These are phyloP conservation scores for Drosophila histrio DNA, from an alignment of 2,888 invertebrate genomes.

Conservation along the genomic window DNA sequence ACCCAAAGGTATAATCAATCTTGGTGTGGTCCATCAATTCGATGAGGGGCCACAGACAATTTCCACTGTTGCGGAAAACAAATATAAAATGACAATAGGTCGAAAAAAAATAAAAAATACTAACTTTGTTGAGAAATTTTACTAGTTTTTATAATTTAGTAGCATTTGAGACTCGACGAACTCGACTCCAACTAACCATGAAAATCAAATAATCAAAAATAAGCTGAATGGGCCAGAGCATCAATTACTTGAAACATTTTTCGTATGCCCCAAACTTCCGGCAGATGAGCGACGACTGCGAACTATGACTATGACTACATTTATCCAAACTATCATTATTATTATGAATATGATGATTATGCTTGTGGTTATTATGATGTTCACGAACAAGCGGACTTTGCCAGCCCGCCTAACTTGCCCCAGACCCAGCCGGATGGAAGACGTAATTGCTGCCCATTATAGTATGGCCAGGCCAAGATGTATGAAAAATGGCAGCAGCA, in stretches of 20 bases:
- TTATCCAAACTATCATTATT: constrained; percentile 3
- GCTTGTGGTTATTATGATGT: constrained; percentile 25
- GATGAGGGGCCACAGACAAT: background rate
- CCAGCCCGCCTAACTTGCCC: background rate
- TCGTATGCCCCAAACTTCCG: constrained; percentile 51
- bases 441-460: constrained; percentile 58
- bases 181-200: constrained; percentile 65
- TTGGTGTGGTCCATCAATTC: background rate
- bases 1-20: constrained; percentile 17
- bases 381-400: constrained; percentile 31
- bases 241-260: constrained; percentile 50
- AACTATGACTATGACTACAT: constrained; percentile 27
- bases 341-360: constrained; percentile 32
- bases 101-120: background rate
- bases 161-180: background rate
- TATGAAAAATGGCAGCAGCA: constrained; percentile 48
- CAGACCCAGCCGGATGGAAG: constrained; percentile 40
- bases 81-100: background rate
- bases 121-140: constrained; percentile 4
- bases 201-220: constrained; percentile 62
- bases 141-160: background rate
- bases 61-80: constrained; percentile 25
- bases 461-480: constrained; percentile 28
- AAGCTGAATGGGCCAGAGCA: constrained; percentile 32
- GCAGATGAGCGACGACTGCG: constrained; percentile 48